phyloP scores from a whole-genome alignment of 1,140 invertebrate genomes.

The Magallana ariakensis region DNA sequence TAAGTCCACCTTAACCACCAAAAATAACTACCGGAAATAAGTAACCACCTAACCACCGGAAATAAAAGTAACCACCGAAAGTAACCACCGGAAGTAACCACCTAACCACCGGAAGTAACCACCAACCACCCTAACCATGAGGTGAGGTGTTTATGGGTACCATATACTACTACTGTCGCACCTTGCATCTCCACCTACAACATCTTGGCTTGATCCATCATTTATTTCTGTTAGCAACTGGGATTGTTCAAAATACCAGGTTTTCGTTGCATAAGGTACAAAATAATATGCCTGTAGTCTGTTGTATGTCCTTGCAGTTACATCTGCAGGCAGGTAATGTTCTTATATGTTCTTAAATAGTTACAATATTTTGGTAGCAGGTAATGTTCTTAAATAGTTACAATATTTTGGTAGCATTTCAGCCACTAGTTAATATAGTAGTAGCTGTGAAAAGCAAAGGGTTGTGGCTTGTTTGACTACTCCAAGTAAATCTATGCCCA shows the following conservation, averaged over 20 bases:
- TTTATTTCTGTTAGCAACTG: neutral
- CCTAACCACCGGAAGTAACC: no score
- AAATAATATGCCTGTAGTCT: no score
- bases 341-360: constrained; percentile 41
- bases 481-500: constrained; percentile 26
- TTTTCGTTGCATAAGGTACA: neutral
- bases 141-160: no score
- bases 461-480: no score
- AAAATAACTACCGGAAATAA: no score
- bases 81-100: no score
- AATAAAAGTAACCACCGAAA: no score
- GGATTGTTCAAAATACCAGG: constrained; percentile 10
- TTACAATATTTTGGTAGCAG: constrained; percentile 7
- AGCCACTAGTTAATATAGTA: constrained; percentile 45
- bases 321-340: constrained; percentile 47
- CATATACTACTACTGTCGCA: no score
- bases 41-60: no score
- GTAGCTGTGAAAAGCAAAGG: constrained; percentile 28
- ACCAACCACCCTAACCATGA: no score
- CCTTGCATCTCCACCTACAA: constrained; percentile 49
- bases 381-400: constrained; percentile 38
- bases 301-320: constrained; percentile 22
- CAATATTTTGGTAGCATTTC: constrained; percentile 24
- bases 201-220: neutral
- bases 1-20: no score